A percentile compares a stretch with the other conserved stretches of the same genome.
phyloP scores from a whole-genome alignment of 2,113 vertebrate species.

The Pollachius pollachius region DNA sequence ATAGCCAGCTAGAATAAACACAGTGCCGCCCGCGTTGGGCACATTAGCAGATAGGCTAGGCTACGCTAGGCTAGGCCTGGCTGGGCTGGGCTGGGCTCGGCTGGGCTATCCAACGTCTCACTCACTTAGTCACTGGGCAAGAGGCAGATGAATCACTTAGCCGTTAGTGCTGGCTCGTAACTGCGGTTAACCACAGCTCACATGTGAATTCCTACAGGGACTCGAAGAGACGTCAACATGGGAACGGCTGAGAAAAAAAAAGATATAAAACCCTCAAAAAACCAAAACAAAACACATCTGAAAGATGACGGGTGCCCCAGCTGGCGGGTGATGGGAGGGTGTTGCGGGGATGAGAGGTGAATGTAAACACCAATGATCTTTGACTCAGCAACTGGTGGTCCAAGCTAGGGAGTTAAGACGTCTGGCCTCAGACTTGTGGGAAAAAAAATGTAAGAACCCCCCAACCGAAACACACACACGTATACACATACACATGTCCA shows the following conservation, averaged over 20 bases:
- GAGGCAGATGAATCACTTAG: slow-evolving; percentile 36
- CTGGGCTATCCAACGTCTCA: slow-evolving; percentile 32
- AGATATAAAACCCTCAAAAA: neutral
- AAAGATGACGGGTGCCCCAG: slow-evolving; percentile 47
- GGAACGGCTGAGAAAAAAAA: slow-evolving; percentile 40
- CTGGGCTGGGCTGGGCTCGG: neutral
- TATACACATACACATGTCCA: too few relatives aligned
- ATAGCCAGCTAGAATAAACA: slow-evolving; percentile 46
- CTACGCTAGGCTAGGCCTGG: slow-evolving; percentile 10
- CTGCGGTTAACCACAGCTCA: slow-evolving; percentile 65
- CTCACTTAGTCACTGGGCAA: slow-evolving; percentile 63
- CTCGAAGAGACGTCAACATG: slow-evolving; percentile 12
- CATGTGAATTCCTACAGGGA: slow-evolving; percentile 39
- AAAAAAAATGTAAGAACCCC: slow-evolving; percentile 25
- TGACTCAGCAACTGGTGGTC: slow-evolving; percentile 64
- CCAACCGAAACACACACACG: neutral
- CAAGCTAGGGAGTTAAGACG: slow-evolving; percentile 30
- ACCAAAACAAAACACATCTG: slow-evolving; percentile 26
- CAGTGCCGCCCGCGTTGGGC: slow-evolving; percentile 25
- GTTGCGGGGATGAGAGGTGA: slow-evolving; percentile 54
- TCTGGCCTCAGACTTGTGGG: slow-evolving; percentile 45
- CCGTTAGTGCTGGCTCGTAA: slow-evolving; percentile 42
- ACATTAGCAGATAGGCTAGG: slow-evolving; percentile 20
- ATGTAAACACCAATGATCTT: slow-evolving; percentile 69
- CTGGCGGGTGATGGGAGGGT: slow-evolving; percentile 40